Percentiles rank a stretch among this genome's conserved stretches.
Conservation (phyloP, 1,140 invertebrate species). For the Lepidostoma basale region DNA sequence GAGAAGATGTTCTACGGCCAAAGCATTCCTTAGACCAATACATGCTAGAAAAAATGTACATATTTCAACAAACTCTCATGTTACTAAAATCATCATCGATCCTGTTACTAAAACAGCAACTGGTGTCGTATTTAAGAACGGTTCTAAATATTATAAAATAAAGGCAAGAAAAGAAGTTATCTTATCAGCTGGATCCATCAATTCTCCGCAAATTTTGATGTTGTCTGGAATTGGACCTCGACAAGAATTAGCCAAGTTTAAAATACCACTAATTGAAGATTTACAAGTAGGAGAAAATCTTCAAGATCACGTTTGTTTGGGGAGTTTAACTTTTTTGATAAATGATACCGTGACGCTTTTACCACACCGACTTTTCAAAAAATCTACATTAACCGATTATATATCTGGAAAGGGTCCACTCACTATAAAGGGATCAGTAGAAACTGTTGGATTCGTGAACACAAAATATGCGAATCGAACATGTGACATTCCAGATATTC, state of each 20-base stretch:
- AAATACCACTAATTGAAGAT: constrained; percentile 52
- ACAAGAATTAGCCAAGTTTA: constrained; percentile 57
- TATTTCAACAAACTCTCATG: constrained; percentile 77
- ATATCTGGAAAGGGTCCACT: neutral
- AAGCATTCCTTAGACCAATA: constrained; percentile 82
- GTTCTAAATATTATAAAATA: constrained; percentile 62
- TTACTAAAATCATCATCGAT: constrained; percentile 74
- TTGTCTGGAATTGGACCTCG: constrained; percentile 66
- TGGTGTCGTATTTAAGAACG: constrained; percentile 75
- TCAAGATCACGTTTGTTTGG: constrained; percentile 63
- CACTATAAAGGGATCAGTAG: constrained; percentile 48
- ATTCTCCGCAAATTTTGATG: constrained; percentile 65
- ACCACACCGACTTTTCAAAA: constrained; percentile 75
- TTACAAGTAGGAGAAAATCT: constrained; percentile 66
- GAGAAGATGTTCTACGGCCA: too few relatives aligned
- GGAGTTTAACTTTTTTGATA: constrained; percentile 70
- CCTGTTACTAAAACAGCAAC: constrained; percentile 72
- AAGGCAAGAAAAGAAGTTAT: constrained; percentile 59
- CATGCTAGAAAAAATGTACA: constrained; percentile 81
- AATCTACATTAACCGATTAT: constrained; percentile 74
- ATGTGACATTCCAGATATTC: constrained; percentile 81
- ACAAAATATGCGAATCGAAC: constrained; percentile 77
- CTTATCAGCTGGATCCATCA: constrained; percentile 59
- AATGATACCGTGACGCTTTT: constrained; percentile 81
- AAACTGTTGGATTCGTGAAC: constrained; percentile 83